Percentiles rank a stretch among this genome's conserved stretches.
These are phyloP conservation scores for Leucophenga varia DNA, from an alignment of 1,140 invertebrate genomes.

Conservation along the genomic window DNA sequence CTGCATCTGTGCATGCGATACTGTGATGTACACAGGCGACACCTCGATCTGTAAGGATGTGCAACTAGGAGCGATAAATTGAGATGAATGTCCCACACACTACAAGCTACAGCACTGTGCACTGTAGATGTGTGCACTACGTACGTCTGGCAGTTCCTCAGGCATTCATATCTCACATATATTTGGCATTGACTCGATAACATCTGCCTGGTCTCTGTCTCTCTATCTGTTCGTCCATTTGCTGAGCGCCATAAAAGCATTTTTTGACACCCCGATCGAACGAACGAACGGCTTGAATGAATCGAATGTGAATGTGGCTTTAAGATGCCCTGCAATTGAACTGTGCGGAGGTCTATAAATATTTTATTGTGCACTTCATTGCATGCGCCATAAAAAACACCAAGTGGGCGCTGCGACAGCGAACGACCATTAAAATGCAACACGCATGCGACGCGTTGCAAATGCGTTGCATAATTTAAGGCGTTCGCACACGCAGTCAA, in stretches of 20 bases:
- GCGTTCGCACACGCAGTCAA: slow-evolving; percentile 25
- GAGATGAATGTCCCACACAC: too few relatives aligned
- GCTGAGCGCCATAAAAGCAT: too few relatives aligned
- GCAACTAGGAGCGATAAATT: too few relatives aligned
- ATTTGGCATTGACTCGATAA: slow-evolving; percentile 17
- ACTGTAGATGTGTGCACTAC: not conserved
- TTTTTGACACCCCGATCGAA: slow-evolving; percentile 16
- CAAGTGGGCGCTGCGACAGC: slow-evolving; percentile 12
- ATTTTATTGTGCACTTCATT: slow-evolving; percentile 40
- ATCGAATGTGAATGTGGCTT: slow-evolving; percentile 13
- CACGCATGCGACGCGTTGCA: slow-evolving; percentile 33
- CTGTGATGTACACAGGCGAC: slow-evolving; percentile 33
- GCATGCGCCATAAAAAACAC: slow-evolving; percentile 35
- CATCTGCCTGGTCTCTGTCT: slow-evolving; percentile 40
- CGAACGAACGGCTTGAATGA: too few relatives aligned
- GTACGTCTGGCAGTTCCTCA: slow-evolving; percentile 1
- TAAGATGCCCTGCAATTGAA: slow-evolving; percentile 13
- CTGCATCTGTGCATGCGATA: too few relatives aligned
- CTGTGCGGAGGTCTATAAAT: slow-evolving; percentile 27
- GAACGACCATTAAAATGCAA: slow-evolving; percentile 39
- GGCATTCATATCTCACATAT: slow-evolving; percentile 4
- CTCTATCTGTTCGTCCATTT: slow-evolving; percentile 19
- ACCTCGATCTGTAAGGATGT: slow-evolving; percentile 37
- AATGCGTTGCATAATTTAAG: slow-evolving; percentile 48
- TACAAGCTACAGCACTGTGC: too few relatives aligned